These are phyloP conservation scores for Drosophila suzukii DNA, from an alignment of 1,140 invertebrate species.

Conservation along the genomic window DNA sequence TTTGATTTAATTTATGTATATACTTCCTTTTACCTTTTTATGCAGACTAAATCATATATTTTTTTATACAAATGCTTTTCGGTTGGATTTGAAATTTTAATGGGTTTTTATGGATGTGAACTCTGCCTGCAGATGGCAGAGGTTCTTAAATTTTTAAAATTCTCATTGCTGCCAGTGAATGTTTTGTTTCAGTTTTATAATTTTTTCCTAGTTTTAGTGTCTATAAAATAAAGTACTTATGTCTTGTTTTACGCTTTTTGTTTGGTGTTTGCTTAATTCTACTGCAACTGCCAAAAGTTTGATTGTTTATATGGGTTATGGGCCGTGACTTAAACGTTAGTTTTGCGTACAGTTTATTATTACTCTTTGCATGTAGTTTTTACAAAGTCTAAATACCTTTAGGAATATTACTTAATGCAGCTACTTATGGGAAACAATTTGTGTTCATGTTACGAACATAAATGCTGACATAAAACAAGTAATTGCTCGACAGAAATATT, in stretches of 20 bases:
- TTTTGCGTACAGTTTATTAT: slow-evolving; percentile 50
- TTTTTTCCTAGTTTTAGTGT: slow-evolving; percentile 40
- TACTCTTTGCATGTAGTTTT: slow-evolving; percentile 30
- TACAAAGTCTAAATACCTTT: slow-evolving; percentile 62
- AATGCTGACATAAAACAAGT: slow-evolving; percentile 15
- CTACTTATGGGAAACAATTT: slow-evolving; percentile 42
- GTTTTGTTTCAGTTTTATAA: slow-evolving; percentile 15
- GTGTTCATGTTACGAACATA: slow-evolving; percentile 23
- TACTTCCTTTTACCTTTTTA: slow-evolving; percentile 17
- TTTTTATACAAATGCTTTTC: slow-evolving; percentile 37
- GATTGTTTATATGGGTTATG: slow-evolving; percentile 66
- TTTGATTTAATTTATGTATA: slow-evolving; percentile 53
- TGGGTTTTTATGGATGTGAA: slow-evolving; percentile 30
- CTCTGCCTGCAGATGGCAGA: slow-evolving; percentile 23
- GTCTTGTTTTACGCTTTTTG: slow-evolving; percentile 50
- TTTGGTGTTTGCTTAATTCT: slow-evolving; percentile 44
- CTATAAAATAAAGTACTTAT: slow-evolving; percentile 72
- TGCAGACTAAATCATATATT: slow-evolving; percentile 39
- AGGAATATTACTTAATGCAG: slow-evolving; percentile 54
- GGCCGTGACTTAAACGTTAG: slow-evolving; percentile 52
- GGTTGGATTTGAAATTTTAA: slow-evolving; percentile 47
- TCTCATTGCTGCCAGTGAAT: slow-evolving; percentile 33
- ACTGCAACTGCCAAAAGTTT: slow-evolving; percentile 64
- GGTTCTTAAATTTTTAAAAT: slow-evolving; percentile 48
- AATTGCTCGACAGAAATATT: slow-evolving; percentile 39